phyloP scores from a whole-genome alignment of 2,888 invertebrate species.

The Flexamia atlantica region DNA sequence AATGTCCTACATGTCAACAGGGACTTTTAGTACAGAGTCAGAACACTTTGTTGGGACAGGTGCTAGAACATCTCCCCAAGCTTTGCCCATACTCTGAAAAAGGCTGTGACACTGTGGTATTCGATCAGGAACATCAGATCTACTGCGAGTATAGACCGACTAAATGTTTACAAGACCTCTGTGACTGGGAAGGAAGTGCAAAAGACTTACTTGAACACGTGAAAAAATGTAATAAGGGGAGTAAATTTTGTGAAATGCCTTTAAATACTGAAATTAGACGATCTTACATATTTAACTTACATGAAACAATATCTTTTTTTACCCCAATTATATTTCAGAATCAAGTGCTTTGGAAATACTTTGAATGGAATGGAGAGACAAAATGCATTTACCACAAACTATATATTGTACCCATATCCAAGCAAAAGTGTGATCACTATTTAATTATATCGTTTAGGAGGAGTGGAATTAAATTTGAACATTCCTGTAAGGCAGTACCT shows the following conservation, averaged over 20 bases:
- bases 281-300: neutral
- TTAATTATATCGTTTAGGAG: neutral
- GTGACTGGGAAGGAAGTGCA: neutral
- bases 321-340: neutral
- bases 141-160: neutral
- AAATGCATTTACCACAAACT: neutral
- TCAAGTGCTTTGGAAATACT: neutral
- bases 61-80: neutral
- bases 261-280: neutral
- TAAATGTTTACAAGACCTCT: neutral
- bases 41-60: neutral
- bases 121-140: neutral
- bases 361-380: neutral
- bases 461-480: neutral
- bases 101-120: neutral
- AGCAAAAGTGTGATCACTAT: neutral
- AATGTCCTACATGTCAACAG: neutral
- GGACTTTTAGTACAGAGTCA: neutral
- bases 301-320: neutral
- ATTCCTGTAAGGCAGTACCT: neutral
- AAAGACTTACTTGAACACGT: neutral
- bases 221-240: neutral
- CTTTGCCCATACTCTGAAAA: neutral
- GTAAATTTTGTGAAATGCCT: neutral
- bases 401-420: neutral